These are phyloP conservation scores for Bothrops jararaca DNA, from an alignment of 2,113 vertebrate species.

Conservation along the genomic window DNA sequence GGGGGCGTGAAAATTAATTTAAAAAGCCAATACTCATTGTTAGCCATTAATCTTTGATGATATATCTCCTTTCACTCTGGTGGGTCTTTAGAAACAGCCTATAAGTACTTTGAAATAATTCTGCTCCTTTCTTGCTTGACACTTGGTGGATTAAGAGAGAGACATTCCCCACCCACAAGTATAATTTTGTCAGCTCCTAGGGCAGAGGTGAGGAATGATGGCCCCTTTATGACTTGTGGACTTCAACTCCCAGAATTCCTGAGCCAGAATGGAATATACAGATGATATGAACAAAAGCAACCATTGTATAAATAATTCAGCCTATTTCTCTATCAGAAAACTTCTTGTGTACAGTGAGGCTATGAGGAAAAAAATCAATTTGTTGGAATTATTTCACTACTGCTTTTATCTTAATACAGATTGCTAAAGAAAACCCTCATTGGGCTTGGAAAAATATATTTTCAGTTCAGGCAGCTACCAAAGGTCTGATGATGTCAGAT, in stretches of 20 bases:
- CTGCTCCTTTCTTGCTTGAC: not conserved
- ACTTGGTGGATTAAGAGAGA: not conserved
- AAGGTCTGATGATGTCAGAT: not conserved
- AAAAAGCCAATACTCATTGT: not conserved
- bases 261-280: not conserved
- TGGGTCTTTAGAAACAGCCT: not conserved
- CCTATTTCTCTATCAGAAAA: not conserved
- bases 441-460: not conserved
- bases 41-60: not conserved
- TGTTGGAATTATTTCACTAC: not conserved
- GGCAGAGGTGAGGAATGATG: not conserved
- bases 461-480: not conserved
- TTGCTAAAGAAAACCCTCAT: not conserved
- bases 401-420: not conserved
- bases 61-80: not conserved
- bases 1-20: not conserved
- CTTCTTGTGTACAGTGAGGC: not conserved
- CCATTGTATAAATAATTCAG: not conserved
- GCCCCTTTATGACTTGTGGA: not conserved
- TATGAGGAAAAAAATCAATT: not conserved
- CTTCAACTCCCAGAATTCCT: not conserved
- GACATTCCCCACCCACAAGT: not conserved
- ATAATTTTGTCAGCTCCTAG: not conserved
- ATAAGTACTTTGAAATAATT: not conserved
- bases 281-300: not conserved